These are phyloP conservation scores for Magallana ariakensis DNA, from an alignment of 1,140 invertebrate genomes.

Conservation along the genomic window DNA sequence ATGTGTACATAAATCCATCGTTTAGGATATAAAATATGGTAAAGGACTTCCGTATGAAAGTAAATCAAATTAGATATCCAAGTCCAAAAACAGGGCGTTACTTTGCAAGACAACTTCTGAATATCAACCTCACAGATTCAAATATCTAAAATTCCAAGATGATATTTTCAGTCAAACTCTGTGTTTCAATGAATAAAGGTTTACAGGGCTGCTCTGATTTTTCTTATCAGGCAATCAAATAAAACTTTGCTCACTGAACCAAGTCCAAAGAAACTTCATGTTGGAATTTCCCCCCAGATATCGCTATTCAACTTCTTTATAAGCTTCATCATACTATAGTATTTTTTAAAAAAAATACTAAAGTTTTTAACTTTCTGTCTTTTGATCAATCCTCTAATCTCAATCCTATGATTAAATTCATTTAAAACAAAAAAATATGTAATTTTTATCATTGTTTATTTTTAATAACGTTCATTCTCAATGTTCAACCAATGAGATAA, in stretches of 20 bases:
- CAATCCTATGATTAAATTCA: background rate
- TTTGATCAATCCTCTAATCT: too few relatives aligned
- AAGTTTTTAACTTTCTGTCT: too few relatives aligned
- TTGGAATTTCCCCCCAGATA: slow-evolving; percentile 14
- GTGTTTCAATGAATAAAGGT: slow-evolving; percentile 12
- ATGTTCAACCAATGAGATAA: background rate
- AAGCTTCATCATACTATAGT: too few relatives aligned
- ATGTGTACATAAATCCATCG: too few relatives aligned
- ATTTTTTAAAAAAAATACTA: too few relatives aligned
- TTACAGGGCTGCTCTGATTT: slow-evolving; percentile 8
- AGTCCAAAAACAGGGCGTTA: too few relatives aligned
- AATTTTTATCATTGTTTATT: background rate
- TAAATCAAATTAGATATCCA: too few relatives aligned
- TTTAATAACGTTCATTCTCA: slow-evolving; percentile 16
- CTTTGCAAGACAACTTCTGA: too few relatives aligned
- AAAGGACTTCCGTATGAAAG: too few relatives aligned
- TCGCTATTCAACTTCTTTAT: background rate
- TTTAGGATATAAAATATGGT: too few relatives aligned
- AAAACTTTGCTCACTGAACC: slow-evolving; percentile 20
- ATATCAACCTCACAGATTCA: too few relatives aligned
- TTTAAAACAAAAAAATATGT: background rate
- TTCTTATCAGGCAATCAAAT: slow-evolving; percentile 27
- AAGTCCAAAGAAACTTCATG: slow-evolving; percentile 22
- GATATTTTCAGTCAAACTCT: background rate
- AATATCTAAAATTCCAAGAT: background rate